A percentile compares a stretch with the other conserved stretches of the same genome.
Conservation (phyloP, 2,888 invertebrate species). For the Scelioninae gen. 1 region DNA sequence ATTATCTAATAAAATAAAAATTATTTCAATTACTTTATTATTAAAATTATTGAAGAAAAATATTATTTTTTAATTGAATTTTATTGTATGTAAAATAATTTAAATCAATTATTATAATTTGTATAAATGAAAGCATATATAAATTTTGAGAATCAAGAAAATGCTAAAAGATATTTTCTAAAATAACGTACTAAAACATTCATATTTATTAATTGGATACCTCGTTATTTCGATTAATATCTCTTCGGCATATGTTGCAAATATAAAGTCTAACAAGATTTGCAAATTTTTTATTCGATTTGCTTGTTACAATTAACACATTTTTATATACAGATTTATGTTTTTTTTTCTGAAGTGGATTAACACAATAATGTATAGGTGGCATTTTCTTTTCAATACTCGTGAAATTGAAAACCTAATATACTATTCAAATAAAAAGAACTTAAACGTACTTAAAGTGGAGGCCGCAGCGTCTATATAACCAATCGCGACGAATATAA, state of each 20-base stretch:
- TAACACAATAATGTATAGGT: background rate
- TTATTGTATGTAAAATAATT: too few species aligned
- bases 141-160: background rate
- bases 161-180: background rate
- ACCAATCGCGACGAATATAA: too few species aligned
- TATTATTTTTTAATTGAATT: background rate
- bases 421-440: too few species aligned
- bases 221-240: background rate
- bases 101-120: too few species aligned
- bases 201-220: background rate
- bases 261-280: constrained; percentile 2
- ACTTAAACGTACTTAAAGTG: too few species aligned
- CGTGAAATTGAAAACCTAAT: too few species aligned
- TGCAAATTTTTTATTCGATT: background rate
- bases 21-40: background rate
- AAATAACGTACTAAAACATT: background rate
- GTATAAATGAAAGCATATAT: background rate
- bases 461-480: too few species aligned
- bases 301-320: background rate
- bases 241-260: background rate
- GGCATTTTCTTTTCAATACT: too few species aligned
- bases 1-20: background rate
- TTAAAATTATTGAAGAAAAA: background rate
- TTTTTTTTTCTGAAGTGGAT: background rate
- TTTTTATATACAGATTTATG: constrained; percentile 6